These are phyloP conservation scores for Nestor notabilis DNA, from an alignment of 2,113 vertebrate species.

Conservation along the genomic window DNA sequence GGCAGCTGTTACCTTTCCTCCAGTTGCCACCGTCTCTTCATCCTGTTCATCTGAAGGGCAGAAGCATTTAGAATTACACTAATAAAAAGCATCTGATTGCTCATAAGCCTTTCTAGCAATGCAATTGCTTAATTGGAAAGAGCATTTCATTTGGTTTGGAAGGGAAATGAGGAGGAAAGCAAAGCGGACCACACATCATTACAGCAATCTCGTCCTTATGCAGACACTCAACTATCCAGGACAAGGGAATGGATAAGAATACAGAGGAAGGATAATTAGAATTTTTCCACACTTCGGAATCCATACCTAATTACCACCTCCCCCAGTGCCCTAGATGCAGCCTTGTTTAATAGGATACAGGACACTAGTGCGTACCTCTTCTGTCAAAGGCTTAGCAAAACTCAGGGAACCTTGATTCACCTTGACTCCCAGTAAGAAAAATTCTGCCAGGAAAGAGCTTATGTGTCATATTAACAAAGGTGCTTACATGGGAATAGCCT, in stretches of 20 bases:
- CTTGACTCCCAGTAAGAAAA: neutral
- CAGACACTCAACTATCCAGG: neutral
- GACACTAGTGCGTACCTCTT: neutral
- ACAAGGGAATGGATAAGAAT: neutral
- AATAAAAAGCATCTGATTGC: neutral
- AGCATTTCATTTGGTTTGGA: neutral
- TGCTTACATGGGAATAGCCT: neutral
- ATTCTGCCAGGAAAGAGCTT: neutral
- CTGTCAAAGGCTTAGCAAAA: neutral
- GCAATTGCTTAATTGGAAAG: neutral
- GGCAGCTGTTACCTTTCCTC: slow-evolving; percentile 85
- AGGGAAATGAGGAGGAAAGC: neutral
- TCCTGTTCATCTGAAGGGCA: slow-evolving; percentile 91
- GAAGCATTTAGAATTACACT: neutral
- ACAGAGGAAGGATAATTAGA: neutral
- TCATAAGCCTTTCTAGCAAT: neutral
- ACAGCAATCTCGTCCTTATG: neutral
- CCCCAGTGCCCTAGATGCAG: neutral
- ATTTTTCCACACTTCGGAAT: neutral
- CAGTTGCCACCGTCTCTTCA: slow-evolving; percentile 88
- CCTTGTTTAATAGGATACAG: neutral
- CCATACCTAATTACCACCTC: neutral
- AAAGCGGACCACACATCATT: neutral
- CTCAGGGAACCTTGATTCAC: neutral
- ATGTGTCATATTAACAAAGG: neutral